Conservation (phyloP, 2,888 invertebrate species). For the Byasa hedistus region DNA sequence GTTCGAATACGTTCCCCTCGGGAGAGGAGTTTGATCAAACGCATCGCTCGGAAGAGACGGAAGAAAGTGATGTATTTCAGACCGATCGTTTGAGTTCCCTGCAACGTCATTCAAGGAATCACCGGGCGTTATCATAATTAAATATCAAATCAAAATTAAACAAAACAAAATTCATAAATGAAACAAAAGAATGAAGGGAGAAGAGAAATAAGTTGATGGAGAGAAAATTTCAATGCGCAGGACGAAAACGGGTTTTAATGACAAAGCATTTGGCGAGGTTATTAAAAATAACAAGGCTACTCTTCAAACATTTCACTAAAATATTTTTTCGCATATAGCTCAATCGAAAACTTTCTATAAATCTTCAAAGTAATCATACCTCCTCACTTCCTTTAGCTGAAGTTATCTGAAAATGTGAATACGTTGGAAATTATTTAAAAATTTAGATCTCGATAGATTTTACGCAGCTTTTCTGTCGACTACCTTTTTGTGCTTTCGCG, state of each 20-base stretch:
- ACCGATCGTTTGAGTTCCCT: conserved; percentile 43
- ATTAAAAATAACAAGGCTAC: neutral
- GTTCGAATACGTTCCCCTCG: conserved; percentile 98
- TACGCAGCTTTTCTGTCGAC: neutral
- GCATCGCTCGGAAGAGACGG: conserved; percentile 93
- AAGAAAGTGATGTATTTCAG: conserved; percentile 91
- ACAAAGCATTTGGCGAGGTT: neutral
- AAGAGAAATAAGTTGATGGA: neutral
- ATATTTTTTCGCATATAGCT: neutral
- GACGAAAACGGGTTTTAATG: neutral
- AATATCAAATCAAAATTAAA: neutral
- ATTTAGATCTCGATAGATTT: neutral
- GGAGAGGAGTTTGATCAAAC: conserved; percentile 96
- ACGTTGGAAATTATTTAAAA: conserved; percentile 9
- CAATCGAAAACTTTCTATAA: conserved; percentile 6
- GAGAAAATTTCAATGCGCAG: neutral
- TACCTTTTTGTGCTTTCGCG: no score
- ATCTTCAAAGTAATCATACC: conserved; percentile 30
- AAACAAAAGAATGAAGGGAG: neutral
- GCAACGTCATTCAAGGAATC: conserved; percentile 28
- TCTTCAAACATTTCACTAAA: neutral
- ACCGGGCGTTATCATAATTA: no score
- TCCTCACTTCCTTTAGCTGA: conserved; percentile 33
- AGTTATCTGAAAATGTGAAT: conserved; percentile 30
- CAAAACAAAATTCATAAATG: neutral